Evolutionary conservation across 2,113 vertebrate genomes (phyloP), one percentile per base, ranked within the genome.

Genomic region (Oenanthe oenanthe): DNA sequence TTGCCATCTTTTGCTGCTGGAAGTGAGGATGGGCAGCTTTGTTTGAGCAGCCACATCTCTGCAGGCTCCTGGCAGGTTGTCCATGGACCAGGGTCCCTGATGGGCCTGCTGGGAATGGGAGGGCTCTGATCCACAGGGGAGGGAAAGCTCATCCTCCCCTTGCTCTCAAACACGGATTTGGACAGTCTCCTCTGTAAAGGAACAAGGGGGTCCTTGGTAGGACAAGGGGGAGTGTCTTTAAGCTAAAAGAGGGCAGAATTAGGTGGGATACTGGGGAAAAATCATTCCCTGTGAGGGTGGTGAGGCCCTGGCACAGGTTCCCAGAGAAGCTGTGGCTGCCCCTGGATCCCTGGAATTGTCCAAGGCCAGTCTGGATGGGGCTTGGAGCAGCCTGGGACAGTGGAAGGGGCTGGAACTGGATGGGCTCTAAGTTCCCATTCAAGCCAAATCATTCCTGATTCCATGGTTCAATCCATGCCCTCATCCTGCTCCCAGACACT

Each of bases 311-410:
- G 45, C 13, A 61, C 25, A 48, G 38, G 38, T 40, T 10, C 13
- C 6, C 54, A 48, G 40, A 31, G 62, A 0, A 82, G 62, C 47
- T 82, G 78, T 22, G 54, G 29, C 13, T 89, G 54, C 6, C 17
- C 25, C 78, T 45, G 26, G 13, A 67, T 34, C n/a, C 6, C 40
- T 89, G 78, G 9, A 1, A 54, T 24, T 54, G 40, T 5, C 17
- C 47, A 7, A 61, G 29, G 17, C 17, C 20, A 75, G 61, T 5
- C 0, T 86, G 38, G 32, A 53, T 0, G 0, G 26, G 28, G 32
- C 17, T 81, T 21, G 70, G 70, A 54, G 13, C 7, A 18, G 0
- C 7, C 47, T 68, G 78, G 62, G 25, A 0, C 0, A 7, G 11
- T 22, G 47, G 24, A 3, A 82, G 12, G 15, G 8, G 14, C 0